phyloP scores from a whole-genome alignment of 2,888 invertebrate genomes.

The Oscheius sp. region DNA sequence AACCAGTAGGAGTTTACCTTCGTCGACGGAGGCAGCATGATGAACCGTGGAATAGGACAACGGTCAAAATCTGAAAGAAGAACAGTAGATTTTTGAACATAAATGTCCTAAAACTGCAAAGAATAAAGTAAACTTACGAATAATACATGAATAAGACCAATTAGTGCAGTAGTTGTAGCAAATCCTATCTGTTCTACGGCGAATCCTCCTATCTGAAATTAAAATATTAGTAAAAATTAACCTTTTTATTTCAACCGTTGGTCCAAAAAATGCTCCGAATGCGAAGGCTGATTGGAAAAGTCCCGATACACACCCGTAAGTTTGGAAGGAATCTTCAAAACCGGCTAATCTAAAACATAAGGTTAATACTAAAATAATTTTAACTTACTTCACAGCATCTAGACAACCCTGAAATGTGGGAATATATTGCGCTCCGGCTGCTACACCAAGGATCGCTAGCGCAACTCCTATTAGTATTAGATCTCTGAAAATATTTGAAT shows the following conservation, averaged over 20 bases:
- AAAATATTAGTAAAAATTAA: too few species aligned
- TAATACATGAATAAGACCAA: slow-evolving; percentile 58
- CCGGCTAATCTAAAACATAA: slow-evolving; percentile 71
- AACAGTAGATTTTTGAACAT: not conserved
- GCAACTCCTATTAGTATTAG: slow-evolving; percentile 75
- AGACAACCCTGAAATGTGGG: slow-evolving; percentile 86
- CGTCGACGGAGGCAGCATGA: slow-evolving; percentile 9
- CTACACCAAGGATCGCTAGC: slow-evolving; percentile 82
- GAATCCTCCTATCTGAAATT: too few species aligned
- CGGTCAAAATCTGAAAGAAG: slow-evolving; percentile 30
- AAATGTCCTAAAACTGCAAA: not conserved
- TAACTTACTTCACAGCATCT: slow-evolving; percentile 79
- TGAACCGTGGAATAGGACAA: slow-evolving; percentile 25
- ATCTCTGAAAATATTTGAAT: slow-evolving; percentile 51
- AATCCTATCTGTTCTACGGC: slow-evolving; percentile 69
- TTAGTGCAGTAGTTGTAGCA: slow-evolving; percentile 69
- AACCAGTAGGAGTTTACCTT: not conserved
- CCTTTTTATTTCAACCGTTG: too few species aligned
- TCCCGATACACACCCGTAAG: slow-evolving; percentile 87
- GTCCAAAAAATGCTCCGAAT: slow-evolving; percentile 74
- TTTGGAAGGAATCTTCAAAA: slow-evolving; percentile 85
- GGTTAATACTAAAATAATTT: too few species aligned
- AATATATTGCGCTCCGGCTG: slow-evolving; percentile 84
- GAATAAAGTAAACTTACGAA: slow-evolving; percentile 54
- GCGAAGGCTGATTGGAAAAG: slow-evolving; percentile 90